Percentiles rank a stretch among this genome's conserved stretches.
phyloP scores from a whole-genome alignment of 2,888 invertebrate genomes.

The Diplolepis rosae region DNA sequence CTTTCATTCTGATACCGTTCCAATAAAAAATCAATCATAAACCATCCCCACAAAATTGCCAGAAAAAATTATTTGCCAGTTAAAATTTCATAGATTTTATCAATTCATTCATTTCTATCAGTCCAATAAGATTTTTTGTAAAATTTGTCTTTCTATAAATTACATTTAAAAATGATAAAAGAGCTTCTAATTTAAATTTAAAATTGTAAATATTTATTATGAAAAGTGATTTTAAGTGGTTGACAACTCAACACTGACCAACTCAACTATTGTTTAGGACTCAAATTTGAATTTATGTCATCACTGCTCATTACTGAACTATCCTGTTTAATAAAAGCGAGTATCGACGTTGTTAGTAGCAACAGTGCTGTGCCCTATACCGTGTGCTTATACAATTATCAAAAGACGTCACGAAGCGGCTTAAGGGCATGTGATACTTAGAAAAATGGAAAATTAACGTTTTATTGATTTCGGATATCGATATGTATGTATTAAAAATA shows the following conservation, averaged over 20 bases:
- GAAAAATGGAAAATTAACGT: too few species aligned
- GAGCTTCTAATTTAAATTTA: too few species aligned
- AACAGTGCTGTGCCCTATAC: constrained; percentile 42
- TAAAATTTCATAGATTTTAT: too few species aligned
- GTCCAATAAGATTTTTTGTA: too few species aligned
- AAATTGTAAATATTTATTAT: too few species aligned
- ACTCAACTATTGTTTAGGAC: not conserved
- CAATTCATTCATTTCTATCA: too few species aligned
- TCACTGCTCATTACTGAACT: not conserved
- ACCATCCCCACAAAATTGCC: not conserved
- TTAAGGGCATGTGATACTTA: too few species aligned
- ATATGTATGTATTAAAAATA: too few species aligned
- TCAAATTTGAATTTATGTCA: not conserved
- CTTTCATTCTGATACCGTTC: constrained; percentile 21
- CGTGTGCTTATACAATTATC: constrained; percentile 40
- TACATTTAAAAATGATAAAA: too few species aligned
- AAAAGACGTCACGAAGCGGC: constrained; percentile 60
- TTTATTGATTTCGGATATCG: too few species aligned
- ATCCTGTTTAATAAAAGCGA: constrained; percentile 24
- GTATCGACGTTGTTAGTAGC: constrained; percentile 33
- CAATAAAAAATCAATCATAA: not conserved
- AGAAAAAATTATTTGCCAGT: not conserved
- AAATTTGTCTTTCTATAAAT: too few species aligned
- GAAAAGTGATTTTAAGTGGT: not conserved
- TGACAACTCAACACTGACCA: not conserved